phyloP scores from a whole-genome alignment of 2,113 vertebrate genomes.

The Coracopsis vasa region DNA sequence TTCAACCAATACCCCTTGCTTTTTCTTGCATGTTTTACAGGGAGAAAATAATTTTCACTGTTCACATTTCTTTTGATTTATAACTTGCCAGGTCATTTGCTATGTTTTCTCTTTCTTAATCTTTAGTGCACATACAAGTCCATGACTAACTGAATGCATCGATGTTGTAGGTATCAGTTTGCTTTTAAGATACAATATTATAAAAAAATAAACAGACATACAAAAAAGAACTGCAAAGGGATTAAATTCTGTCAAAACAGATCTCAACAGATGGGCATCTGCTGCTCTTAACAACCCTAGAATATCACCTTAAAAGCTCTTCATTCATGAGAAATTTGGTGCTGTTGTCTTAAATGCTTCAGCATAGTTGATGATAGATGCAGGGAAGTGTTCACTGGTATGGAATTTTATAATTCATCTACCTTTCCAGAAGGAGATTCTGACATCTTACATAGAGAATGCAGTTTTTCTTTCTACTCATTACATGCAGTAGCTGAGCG shows the following conservation, averaged over 20 bases:
- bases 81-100: neutral
- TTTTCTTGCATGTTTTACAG: neutral
- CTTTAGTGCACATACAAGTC: neutral
- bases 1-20: neutral
- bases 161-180: neutral
- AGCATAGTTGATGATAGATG: neutral
- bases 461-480: neutral
- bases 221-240: neutral
- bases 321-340: neutral
- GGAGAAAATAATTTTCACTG: neutral
- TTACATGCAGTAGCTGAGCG: neutral
- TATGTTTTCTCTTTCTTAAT: neutral
- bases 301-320: neutral
- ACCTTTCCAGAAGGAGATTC: neutral
- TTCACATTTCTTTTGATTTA: neutral
- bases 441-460: neutral
- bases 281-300: neutral
- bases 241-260: conserved; percentile 28
- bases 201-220: neutral
- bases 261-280: neutral
- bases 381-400: neutral
- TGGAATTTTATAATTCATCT: conserved; percentile 14
- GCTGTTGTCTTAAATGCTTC: conserved; percentile 5
- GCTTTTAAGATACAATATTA: neutral
- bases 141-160: neutral